These are phyloP conservation scores for Hippocampus abdominalis DNA, from an alignment of 2,113 vertebrate species.

Conservation along the genomic window DNA sequence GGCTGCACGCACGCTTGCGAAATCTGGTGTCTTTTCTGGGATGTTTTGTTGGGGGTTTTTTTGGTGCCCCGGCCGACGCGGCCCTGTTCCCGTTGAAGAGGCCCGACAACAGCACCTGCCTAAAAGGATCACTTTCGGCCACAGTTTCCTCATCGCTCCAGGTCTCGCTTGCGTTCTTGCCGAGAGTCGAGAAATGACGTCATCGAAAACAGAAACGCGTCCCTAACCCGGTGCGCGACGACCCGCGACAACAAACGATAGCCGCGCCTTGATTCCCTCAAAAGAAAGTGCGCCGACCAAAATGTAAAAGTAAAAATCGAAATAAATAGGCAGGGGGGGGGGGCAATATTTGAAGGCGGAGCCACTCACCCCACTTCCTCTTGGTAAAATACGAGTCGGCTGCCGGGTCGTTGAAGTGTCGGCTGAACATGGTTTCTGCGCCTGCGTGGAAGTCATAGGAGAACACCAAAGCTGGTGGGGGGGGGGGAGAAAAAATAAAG, in stretches of 20 bases:
- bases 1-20: neutral
- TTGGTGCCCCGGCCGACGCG: neutral
- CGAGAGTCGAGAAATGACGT: conserved; percentile 37
- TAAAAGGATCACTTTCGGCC: conserved; percentile 69
- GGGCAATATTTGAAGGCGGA: neutral
- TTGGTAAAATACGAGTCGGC: conserved; percentile 97
- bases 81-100: neutral
- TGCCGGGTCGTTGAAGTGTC: conserved; percentile 95
- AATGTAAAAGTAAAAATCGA: no score
- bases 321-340: no score
- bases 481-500: neutral
- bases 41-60: neutral
- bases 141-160: conserved; percentile 59
- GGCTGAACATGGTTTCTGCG: conserved; percentile 97
- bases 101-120: conserved; percentile 42
- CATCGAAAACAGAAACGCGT: neutral
- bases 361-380: conserved; percentile 94
- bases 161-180: conserved; percentile 4
- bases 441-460: conserved; percentile 98
- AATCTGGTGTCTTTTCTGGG: neutral
- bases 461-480: conserved; percentile 87
- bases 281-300: conserved; percentile 11
- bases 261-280: conserved; percentile 3
- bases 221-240: neutral
- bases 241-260: neutral